phyloP scores from a whole-genome alignment of 2,888 invertebrate species.

The Trachelus tabidus region DNA sequence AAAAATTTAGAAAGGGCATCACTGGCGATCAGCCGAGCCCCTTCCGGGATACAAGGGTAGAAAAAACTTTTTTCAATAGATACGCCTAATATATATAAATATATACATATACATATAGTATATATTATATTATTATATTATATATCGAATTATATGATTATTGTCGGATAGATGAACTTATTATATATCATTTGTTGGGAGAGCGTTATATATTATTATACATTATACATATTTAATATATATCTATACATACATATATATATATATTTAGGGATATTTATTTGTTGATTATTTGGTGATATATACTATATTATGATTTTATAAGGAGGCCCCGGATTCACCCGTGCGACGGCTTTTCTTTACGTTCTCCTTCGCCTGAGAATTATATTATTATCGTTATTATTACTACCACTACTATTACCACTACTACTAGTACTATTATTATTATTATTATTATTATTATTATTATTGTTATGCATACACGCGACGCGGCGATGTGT shows the following conservation, averaged over 20 bases:
- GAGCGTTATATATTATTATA: slow-evolving; percentile 54
- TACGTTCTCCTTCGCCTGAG: too few relatives aligned
- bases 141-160: slow-evolving; percentile 34
- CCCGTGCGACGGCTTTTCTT: background rate
- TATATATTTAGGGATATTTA: slow-evolving; percentile 64
- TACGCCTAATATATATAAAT: slow-evolving; percentile 42
- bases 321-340: background rate
- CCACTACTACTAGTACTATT: slow-evolving; percentile 24
- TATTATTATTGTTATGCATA: slow-evolving; percentile 19
- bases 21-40: slow-evolving; percentile 32
- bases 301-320: slow-evolving; percentile 20
- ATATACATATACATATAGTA: slow-evolving; percentile 13
- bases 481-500: slow-evolving; percentile 18
- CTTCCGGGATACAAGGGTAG: slow-evolving; percentile 65
- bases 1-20: slow-evolving; percentile 11
- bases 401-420: slow-evolving; percentile 16
- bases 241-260: slow-evolving; percentile 25
- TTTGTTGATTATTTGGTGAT: slow-evolving; percentile 62
- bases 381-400: too few relatives aligned
- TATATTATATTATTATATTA: slow-evolving; percentile 42
- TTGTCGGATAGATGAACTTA: slow-evolving; percentile 35
- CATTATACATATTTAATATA: slow-evolving; percentile 12
- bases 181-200: slow-evolving; percentile 63
- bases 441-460: slow-evolving; percentile 19
- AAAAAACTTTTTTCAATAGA: slow-evolving; percentile 36